Conservation (phyloP, 1,140 invertebrate genomes). For the Trichonephila inaurata region DNA sequence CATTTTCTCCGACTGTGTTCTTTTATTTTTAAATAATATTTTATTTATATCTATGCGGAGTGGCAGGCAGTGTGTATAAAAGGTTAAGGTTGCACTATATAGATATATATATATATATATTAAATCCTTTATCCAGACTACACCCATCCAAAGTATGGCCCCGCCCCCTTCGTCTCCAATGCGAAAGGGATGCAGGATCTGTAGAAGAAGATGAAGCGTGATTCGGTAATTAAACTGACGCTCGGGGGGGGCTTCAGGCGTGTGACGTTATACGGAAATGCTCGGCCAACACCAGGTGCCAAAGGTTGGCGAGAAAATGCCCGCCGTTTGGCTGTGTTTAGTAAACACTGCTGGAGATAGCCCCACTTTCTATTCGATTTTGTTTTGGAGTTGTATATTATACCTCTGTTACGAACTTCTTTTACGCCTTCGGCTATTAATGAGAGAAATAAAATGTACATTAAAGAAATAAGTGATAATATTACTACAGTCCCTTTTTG, state of each 20-base stretch:
- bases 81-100: constrained; percentile 57
- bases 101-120: too few species aligned
- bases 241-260: constrained; percentile 3
- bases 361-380: background rate
- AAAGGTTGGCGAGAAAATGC: constrained; percentile 25
- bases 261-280: constrained; percentile 62
- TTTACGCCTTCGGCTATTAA: too few species aligned
- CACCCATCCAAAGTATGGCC: constrained; percentile 42
- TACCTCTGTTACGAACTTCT: too few species aligned
- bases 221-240: constrained; percentile 71
- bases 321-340: background rate
- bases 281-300: background rate
- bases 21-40: constrained; percentile 9
- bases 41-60: background rate
- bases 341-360: background rate
- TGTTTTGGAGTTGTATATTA: background rate
- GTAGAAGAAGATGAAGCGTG: constrained; percentile 53
- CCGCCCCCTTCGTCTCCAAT: constrained; percentile 13
- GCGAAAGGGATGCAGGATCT: constrained; percentile 16
- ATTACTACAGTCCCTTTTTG: too few species aligned
- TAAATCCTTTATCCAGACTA: constrained; percentile 47
- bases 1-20: constrained; percentile 11
- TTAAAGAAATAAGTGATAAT: too few species aligned
- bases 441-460: too few species aligned
- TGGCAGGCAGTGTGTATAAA: constrained; percentile 20